A percentile compares a stretch with the other conserved stretches of the same genome.
phyloP scores from a whole-genome alignment of 2,888 invertebrate genomes.

The Branchipolynoe longqiensis region DNA sequence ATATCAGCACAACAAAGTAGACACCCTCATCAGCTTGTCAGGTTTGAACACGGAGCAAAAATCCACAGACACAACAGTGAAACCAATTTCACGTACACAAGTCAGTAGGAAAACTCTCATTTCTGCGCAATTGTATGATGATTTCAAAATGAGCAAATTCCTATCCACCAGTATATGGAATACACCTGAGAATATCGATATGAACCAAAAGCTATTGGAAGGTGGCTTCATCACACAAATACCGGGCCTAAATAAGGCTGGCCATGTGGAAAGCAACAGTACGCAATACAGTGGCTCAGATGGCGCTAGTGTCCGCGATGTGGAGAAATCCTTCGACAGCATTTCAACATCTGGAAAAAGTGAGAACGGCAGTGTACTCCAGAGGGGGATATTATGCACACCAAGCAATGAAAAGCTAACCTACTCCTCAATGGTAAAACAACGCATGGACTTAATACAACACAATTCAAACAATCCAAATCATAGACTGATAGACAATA shows the following conservation, averaged over 20 bases:
- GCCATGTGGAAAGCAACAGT: constrained; percentile 11
- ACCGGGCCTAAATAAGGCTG: not conserved
- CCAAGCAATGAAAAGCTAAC: not conserved
- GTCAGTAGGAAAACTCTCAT: not conserved
- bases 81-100: not conserved
- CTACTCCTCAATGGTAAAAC: not conserved
- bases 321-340: not conserved
- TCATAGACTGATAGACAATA: too few species aligned
- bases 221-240: constrained; percentile 49
- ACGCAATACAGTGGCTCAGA: constrained; percentile 31
- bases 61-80: not conserved
- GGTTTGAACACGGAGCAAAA: not conserved
- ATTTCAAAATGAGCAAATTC: constrained; percentile 53
- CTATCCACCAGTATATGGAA: not conserved
- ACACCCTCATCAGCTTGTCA: not conserved
- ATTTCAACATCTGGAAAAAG: not conserved
- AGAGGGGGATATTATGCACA: not conserved
- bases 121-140: constrained; percentile 46
- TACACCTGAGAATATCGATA: not conserved
- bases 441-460: not conserved
- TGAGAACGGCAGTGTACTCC: not conserved
- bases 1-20: not conserved
- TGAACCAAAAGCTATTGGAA: constrained; percentile 31
- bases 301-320: not conserved
- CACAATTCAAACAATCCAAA: not conserved